phyloP scores from a whole-genome alignment of 2,113 vertebrate genomes.

The Mohoua ochrocephala region DNA sequence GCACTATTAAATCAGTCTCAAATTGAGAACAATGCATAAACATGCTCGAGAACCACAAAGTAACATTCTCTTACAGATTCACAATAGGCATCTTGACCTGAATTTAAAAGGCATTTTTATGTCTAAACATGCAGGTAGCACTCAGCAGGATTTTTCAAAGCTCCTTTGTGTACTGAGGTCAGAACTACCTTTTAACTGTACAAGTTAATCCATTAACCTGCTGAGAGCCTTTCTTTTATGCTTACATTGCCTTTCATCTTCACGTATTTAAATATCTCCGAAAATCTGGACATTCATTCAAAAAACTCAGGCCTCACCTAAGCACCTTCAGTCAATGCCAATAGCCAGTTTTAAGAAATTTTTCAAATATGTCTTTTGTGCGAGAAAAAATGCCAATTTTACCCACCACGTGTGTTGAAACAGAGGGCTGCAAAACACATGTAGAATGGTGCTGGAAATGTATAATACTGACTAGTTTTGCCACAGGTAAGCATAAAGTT shows the following conservation, averaged over 20 bases:
- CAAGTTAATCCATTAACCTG: not conserved
- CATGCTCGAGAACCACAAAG: not conserved
- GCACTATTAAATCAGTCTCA: not conserved
- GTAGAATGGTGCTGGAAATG: not conserved
- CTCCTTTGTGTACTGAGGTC: not conserved
- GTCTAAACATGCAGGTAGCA: not conserved
- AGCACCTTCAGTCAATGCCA: not conserved
- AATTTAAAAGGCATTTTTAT: not conserved
- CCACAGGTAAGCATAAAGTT: not conserved
- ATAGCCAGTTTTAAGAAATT: not conserved
- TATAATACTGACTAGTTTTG: not conserved
- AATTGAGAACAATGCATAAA: not conserved
- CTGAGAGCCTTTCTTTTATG: not conserved
- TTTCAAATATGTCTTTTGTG: not conserved
- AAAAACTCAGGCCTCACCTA: not conserved
- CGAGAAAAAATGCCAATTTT: not conserved
- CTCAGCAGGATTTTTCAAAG: not conserved
- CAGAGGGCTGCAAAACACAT: not conserved
- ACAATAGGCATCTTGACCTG: not conserved
- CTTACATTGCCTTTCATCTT: not conserved
- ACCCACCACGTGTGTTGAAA: fast-evolving
- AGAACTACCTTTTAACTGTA: not conserved
- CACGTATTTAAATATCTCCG: not conserved
- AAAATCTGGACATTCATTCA: not conserved
- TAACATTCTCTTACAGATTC: not conserved